Conservation (phyloP, 2,888 invertebrate species). For the Pseudoips prasinana region DNA sequence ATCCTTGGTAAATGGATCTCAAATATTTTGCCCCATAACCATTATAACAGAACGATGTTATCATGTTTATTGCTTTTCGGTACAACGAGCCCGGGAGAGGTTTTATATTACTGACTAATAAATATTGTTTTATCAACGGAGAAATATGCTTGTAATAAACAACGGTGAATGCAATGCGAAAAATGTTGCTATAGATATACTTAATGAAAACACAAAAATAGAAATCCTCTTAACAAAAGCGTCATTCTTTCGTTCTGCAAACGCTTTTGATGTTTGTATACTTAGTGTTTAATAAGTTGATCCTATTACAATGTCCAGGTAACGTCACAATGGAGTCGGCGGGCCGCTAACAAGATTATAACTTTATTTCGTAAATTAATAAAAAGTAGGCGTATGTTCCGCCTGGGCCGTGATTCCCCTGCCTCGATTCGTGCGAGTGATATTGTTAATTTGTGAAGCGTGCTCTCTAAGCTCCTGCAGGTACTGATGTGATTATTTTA, state of each 20-base stretch:
- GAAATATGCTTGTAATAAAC: constrained; percentile 20
- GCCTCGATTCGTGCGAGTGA: constrained; percentile 30
- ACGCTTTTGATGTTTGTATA: constrained; percentile 79
- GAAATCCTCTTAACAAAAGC: constrained; percentile 72
- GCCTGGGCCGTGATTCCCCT: constrained; percentile 34
- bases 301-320: constrained; percentile 82
- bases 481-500: constrained; percentile 12
- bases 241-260: constrained; percentile 62
- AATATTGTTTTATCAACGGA: constrained; percentile 27
- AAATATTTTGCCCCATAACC: constrained; percentile 72
- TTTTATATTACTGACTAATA: constrained; percentile 33
- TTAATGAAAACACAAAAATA: constrained; percentile 37
- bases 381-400: constrained; percentile 66
- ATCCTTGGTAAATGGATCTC: constrained; percentile 77
- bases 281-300: constrained; percentile 82
- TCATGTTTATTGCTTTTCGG: constrained; percentile 65
- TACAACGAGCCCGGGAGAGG: constrained; percentile 29
- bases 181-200: constrained; percentile 17
- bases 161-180: constrained; percentile 12
- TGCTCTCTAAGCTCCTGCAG: constrained; percentile 25
- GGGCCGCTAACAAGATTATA: constrained; percentile 78
- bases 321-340: constrained; percentile 69
- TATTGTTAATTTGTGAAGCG: constrained; percentile 39
- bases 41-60: constrained; percentile 62
- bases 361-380: constrained; percentile 80